phyloP scores from a whole-genome alignment of 2,113 vertebrate species.

The Cavia aperea region DNA sequence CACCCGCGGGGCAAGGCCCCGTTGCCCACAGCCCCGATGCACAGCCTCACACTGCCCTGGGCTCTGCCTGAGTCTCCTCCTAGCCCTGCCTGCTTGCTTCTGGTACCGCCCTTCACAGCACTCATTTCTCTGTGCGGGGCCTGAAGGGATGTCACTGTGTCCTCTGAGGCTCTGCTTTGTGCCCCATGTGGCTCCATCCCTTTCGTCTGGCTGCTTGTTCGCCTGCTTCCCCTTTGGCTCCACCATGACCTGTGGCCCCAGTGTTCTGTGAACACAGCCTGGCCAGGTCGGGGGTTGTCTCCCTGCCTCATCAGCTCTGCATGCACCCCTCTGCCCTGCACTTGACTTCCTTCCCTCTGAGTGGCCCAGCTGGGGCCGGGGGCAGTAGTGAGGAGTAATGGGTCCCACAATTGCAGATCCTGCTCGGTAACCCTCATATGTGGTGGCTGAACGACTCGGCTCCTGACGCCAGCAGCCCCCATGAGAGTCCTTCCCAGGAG shows the following conservation, averaged over 20 bases:
- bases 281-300: neutral
- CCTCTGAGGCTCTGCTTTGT: neutral
- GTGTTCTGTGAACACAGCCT: neutral
- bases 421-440: slow-evolving; percentile 75
- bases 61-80: neutral
- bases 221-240: neutral
- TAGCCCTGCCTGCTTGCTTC: too few relatives aligned
- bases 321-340: too few relatives aligned
- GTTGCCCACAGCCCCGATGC: too few relatives aligned
- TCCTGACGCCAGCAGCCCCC: slow-evolving; percentile 54
- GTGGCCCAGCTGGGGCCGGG: neutral
- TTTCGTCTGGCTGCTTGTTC: neutral
- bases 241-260: neutral
- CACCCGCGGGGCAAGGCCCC: neutral
- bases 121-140: neutral
- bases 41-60: neutral
- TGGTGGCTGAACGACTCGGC: slow-evolving; percentile 64
- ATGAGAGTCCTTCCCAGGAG: slow-evolving; percentile 74
- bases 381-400: neutral
- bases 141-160: neutral
- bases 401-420: slow-evolving; percentile 65
- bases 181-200: neutral
- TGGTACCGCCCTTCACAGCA: too few relatives aligned
- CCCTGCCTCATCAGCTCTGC: too few relatives aligned
- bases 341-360: fast-evolving